Evolutionary conservation across 2,888 invertebrate genomes (phyloP).

Genomic region (Pteria penguin): DNA sequence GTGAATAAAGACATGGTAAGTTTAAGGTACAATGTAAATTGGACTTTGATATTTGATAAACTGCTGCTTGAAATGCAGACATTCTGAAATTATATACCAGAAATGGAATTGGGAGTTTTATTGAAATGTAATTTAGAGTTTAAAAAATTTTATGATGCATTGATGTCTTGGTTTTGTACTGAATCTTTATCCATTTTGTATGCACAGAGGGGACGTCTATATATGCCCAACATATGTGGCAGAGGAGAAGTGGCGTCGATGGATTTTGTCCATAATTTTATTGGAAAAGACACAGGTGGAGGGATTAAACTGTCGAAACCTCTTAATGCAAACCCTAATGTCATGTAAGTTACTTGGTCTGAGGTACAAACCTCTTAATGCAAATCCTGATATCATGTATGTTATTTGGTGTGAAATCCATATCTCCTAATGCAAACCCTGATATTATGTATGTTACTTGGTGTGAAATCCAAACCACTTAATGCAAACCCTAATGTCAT

Average conservation of each 20-base stretch:
- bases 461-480: constrained; percentile 93
- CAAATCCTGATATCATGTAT: constrained; percentile 55
- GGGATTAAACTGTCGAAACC: constrained; percentile 91
- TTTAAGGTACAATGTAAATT: too few species aligned
- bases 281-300: constrained; percentile 82
- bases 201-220: constrained; percentile 83
- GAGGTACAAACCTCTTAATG: constrained; percentile 89
- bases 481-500: constrained; percentile 82
- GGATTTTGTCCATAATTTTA: constrained; percentile 86
- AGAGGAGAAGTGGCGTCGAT: constrained; percentile 90
- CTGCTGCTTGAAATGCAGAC: too few species aligned
- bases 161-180: background rate
- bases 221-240: constrained; percentile 87
- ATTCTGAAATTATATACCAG: too few species aligned
- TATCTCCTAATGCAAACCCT: background rate
- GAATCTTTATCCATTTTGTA: background rate
- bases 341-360: constrained; percentile 82
- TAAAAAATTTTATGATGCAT: too few species aligned
- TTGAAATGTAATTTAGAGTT: too few species aligned
- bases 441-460: too few species aligned
- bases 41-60: too few species aligned
- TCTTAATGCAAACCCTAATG: constrained; percentile 83
- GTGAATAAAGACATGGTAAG: too few species aligned
- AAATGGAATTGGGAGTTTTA: too few species aligned
- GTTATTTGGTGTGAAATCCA: background rate